Conservation (phyloP, 1,140 invertebrate species). For the Nasonia giraulti region DNA sequence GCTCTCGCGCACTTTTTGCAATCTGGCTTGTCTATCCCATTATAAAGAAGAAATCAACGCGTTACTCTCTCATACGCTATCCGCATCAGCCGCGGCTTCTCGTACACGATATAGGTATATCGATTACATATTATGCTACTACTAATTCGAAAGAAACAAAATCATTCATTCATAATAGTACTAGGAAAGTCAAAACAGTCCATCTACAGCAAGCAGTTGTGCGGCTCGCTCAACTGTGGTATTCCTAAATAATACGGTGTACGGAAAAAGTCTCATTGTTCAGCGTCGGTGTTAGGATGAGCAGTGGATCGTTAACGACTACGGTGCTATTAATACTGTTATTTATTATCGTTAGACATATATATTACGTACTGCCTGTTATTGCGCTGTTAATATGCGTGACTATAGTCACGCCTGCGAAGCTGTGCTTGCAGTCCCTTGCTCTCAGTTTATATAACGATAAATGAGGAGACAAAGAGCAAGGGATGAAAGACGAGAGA, state of each 20-base stretch:
- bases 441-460: neutral
- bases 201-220: neutral
- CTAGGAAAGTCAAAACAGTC: too few relatives aligned
- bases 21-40: conserved; percentile 89
- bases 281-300: neutral
- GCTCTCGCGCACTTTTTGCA: conserved; percentile 94
- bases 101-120: too few relatives aligned
- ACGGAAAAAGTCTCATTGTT: neutral
- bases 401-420: too few relatives aligned
- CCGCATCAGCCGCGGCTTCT: neutral
- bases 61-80: conserved; percentile 20
- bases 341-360: neutral
- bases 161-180: too few relatives aligned
- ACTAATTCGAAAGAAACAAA: too few relatives aligned
- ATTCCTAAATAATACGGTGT: neutral
- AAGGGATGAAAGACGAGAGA: neutral
- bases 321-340: neutral
- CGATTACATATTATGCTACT: too few relatives aligned
- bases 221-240: neutral
- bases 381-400: neutral
- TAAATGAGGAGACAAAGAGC: neutral
- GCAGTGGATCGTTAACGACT: neutral
- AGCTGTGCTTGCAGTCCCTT: neutral
- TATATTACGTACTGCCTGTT: neutral
- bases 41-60: conserved; percentile 65